Evolutionary conservation across 2,888 invertebrate species (phyloP), one percentile per base, ranked within the genome.

Genomic region (Oxytorus armatus): DNA sequence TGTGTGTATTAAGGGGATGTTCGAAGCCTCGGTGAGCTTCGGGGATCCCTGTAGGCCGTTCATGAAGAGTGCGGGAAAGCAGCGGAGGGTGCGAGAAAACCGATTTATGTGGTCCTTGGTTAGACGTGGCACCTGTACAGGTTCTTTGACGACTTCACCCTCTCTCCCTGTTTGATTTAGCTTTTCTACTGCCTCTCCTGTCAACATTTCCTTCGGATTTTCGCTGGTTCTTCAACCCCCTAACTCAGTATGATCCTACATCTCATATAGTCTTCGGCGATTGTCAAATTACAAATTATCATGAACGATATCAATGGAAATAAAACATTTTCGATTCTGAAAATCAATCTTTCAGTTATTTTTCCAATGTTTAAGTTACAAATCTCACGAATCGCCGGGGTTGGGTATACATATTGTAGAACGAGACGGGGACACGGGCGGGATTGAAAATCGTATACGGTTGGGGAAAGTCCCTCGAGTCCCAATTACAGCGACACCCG

Each of bases 401-500:
- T n/a, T n/a, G n/a, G 23, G 42, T 42, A 23, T 7, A 51, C 55
- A n/a, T n/a, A n/a, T n/a, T n/a, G 74, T 59, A 16, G 51, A 10
- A 29, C 10, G 75, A 74, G 61, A 66, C 61, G 73, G 68, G 70
- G 79, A 79, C 70, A 77, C 53, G 84, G 73, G 53, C 49, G 83
- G 86, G 83, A 81, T 76, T 72, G 88, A 85, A 86, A 72, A 36
- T 16, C 83, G 85, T 83, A n/a, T n/a, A 72, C 68, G 23, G 33
- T 57, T 47, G 70, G 83, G 84, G 83, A 81, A 85, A 88, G 88
- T 92, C 92, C 91, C 92, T 86, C 84, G 91, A 89, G 92, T 90
- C 91, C 92, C 92, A 92, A 92, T 92, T 92, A 92, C 90, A 89
- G 86, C 89, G 92, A 92, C 91, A 92, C 90, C 87, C 91, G 92